Evolutionary conservation across 1,140 invertebrate species (phyloP).

Genomic region (Octopus sinensis): DNA sequence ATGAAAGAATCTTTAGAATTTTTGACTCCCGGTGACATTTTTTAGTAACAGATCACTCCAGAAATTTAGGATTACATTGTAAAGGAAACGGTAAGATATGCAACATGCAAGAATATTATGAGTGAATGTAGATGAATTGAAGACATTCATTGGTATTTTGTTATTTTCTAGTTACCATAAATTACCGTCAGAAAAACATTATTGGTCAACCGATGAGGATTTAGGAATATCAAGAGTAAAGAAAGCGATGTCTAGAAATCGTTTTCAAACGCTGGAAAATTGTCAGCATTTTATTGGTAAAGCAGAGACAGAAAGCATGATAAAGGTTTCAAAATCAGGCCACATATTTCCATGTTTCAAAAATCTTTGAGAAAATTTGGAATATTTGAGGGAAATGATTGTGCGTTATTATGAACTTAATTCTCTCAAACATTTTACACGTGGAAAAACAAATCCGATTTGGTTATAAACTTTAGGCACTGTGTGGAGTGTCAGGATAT

Average conservation of each 20-base stretch:
- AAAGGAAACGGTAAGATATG: background rate
- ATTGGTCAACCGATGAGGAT: background rate
- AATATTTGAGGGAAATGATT: constrained; percentile 2
- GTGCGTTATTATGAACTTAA: background rate
- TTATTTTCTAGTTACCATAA: constrained; percentile 5
- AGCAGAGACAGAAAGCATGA: background rate
- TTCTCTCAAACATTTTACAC: constrained; percentile 1
- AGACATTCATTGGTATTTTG: background rate
- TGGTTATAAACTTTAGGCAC: background rate
- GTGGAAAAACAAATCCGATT: background rate
- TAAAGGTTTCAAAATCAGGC: constrained; percentile 5
- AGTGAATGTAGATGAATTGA: background rate
- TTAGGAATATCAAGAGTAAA: background rate
- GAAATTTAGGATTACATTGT: too few species aligned
- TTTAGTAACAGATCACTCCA: background rate
- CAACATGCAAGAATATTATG: too few species aligned
- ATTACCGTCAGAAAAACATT: constrained; percentile 4
- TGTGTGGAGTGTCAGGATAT: background rate
- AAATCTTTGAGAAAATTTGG: constrained; percentile 1
- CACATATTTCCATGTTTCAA: background rate
- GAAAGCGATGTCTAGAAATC: background rate
- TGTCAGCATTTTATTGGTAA: background rate
- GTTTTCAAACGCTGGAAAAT: background rate
- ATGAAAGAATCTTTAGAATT: background rate
- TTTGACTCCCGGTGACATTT: background rate